Percentiles rank a stretch among this genome's conserved stretches.
These are phyloP conservation scores for Cryptocephalus primarius DNA, from an alignment of 2,888 invertebrate species.

Conservation along the genomic window DNA sequence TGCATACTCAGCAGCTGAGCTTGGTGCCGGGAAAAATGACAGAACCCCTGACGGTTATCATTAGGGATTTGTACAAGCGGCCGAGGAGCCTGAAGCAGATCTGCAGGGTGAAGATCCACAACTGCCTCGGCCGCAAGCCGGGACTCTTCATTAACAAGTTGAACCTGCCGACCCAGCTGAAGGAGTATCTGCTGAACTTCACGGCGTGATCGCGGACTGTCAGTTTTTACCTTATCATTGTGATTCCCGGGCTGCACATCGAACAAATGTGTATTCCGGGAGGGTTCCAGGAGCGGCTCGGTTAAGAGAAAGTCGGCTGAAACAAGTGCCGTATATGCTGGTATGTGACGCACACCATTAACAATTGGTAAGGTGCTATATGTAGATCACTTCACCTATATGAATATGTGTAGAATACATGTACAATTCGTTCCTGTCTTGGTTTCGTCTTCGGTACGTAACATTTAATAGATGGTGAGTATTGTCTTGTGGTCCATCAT, in stretches of 20 bases:
- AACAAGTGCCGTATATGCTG: too few relatives aligned
- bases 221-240: neutral
- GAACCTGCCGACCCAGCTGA: constrained; percentile 55
- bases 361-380: too few relatives aligned
- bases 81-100: constrained; percentile 65
- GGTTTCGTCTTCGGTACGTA: too few relatives aligned
- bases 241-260: neutral
- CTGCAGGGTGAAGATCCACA: constrained; percentile 57
- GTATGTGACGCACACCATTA: too few relatives aligned
- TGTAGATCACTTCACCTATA: too few relatives aligned
- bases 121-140: constrained; percentile 50
- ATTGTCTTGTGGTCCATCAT: too few relatives aligned
- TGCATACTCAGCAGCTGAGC: constrained; percentile 52
- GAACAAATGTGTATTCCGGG: neutral
- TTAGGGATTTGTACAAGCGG: constrained; percentile 51
- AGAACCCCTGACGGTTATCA: constrained; percentile 49
- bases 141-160: constrained; percentile 55
- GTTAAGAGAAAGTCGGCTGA: too few relatives aligned
- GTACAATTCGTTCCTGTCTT: too few relatives aligned
- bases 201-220: constrained; percentile 35
- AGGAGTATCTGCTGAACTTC: constrained; percentile 59
- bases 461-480: too few relatives aligned
- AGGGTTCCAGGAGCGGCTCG: too few relatives aligned
- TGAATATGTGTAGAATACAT: too few relatives aligned
- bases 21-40: constrained; percentile 52